phyloP scores from a whole-genome alignment of 2,888 invertebrate genomes.

The Branchipolynoe longqiensis region DNA sequence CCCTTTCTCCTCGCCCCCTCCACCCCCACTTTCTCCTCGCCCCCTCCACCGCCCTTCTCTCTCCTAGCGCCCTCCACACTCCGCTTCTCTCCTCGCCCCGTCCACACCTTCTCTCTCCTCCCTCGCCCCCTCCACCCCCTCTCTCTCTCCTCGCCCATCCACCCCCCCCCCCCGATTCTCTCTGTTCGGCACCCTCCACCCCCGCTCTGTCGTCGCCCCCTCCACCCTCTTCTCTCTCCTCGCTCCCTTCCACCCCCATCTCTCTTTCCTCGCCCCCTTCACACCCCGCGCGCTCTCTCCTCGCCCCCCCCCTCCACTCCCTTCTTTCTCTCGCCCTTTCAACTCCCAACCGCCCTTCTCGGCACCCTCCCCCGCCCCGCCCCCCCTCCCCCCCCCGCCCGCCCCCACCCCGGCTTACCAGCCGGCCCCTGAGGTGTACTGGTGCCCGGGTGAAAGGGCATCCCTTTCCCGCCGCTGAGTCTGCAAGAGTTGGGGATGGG shows the following conservation, averaged over 20 bases:
- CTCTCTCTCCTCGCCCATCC: not conserved
- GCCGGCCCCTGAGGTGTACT: too few relatives aligned
- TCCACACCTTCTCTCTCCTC: not conserved
- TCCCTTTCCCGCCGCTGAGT: too few relatives aligned
- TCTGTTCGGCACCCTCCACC: not conserved
- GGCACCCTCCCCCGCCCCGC: not conserved
- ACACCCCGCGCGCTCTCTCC: not conserved
- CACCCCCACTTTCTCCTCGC: not conserved
- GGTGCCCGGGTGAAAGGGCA: too few relatives aligned
- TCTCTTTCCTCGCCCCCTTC: not conserved
- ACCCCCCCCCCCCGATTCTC: not conserved
- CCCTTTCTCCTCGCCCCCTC: not conserved
- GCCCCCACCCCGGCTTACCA: conserved; percentile 5
- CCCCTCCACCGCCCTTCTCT: too few relatives aligned
- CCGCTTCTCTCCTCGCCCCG: too few relatives aligned
- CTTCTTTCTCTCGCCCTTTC: too few relatives aligned
- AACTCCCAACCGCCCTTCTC: not conserved
- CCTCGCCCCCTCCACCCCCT: not conserved
- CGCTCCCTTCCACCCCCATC: not conserved
- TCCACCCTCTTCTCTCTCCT: not conserved
- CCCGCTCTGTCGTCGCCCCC: not conserved
- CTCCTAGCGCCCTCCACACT: too few relatives aligned
- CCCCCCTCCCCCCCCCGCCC: not conserved
- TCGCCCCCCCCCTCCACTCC: too few relatives aligned
- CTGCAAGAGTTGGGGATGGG: too few relatives aligned